Percentiles rank a stretch among this genome's conserved stretches.
Evolutionary conservation across 92 coral and sea anemone species (phyloP).

Genomic region (Porites lobata): DNA sequence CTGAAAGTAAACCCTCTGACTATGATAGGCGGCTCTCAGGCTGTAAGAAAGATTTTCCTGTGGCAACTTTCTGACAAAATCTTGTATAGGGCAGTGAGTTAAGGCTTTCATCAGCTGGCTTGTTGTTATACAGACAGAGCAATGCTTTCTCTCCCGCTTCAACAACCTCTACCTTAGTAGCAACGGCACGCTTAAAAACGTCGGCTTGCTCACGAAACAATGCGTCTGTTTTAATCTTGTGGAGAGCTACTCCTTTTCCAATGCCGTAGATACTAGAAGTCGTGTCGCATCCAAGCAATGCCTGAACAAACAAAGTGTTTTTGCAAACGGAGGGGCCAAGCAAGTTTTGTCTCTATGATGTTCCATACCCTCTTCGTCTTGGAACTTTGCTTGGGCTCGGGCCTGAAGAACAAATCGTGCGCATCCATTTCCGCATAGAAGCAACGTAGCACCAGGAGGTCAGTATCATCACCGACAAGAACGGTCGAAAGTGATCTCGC

Average conservation of each 20-base stretch:
- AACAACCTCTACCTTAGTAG: slow-evolving; percentile 28
- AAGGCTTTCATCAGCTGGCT: slow-evolving; percentile 32
- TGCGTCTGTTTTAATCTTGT: slow-evolving; percentile 23
- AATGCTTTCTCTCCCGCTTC: slow-evolving; percentile 20
- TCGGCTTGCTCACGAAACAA: slow-evolving; percentile 34
- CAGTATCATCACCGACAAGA: slow-evolving; percentile 64
- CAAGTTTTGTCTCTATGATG: slow-evolving; percentile 50
- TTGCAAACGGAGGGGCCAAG: slow-evolving; percentile 46
- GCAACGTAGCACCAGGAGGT: slow-evolving; percentile 48
- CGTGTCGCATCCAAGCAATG: slow-evolving; percentile 73
- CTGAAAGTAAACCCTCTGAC: slow-evolving; percentile 44
- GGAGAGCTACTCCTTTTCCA: slow-evolving; percentile 62
- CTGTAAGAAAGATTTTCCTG: slow-evolving; percentile 42
- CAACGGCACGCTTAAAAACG: background rate
- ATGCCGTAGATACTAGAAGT: slow-evolving; percentile 70
- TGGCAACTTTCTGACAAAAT: slow-evolving; percentile 59
- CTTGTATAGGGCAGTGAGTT: slow-evolving; percentile 27
- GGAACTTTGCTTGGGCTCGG: slow-evolving; percentile 52
- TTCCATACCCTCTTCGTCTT: slow-evolving; percentile 49
- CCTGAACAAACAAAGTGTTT: slow-evolving; percentile 61
- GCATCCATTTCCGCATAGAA: slow-evolving; percentile 40
- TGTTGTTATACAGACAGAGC: slow-evolving; percentile 37
- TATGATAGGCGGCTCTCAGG: slow-evolving; percentile 52
- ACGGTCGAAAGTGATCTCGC: slow-evolving; percentile 40
- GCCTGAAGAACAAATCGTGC: slow-evolving; percentile 57